phyloP scores from a whole-genome alignment of 2,888 invertebrate genomes.

The Lamellibrachia columna region DNA sequence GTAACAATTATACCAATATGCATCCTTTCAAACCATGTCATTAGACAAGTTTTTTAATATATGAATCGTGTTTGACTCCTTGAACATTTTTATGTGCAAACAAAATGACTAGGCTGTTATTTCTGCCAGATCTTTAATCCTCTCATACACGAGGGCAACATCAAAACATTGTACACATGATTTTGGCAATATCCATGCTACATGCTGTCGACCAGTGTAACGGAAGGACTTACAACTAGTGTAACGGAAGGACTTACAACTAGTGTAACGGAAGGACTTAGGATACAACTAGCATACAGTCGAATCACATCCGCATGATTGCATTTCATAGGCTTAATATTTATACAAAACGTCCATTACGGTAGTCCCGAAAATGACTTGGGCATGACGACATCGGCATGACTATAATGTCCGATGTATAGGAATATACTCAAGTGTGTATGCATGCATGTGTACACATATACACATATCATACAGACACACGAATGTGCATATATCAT shows the following conservation, averaged over 20 bases:
- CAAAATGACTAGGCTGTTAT: not conserved
- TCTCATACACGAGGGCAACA: not conserved
- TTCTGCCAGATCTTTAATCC: constrained; percentile 9
- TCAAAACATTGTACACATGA: constrained; percentile 14
- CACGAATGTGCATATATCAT: constrained; percentile 4
- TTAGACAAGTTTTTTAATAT: too few relatives aligned
- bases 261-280: not conserved
- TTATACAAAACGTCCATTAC: constrained; percentile 1
- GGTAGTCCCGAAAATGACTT: not conserved
- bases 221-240: not conserved
- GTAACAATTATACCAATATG: too few relatives aligned
- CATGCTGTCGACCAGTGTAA: not conserved
- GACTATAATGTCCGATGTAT: not conserved
- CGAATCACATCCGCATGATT: not conserved
- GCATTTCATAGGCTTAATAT: not conserved
- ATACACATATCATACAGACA: not conserved
- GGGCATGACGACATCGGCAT: not conserved
- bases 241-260: not conserved
- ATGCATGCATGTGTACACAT: not conserved
- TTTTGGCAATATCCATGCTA: constrained; percentile 4
- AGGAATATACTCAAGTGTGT: not conserved
- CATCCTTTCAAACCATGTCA: too few relatives aligned
- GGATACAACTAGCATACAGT: not conserved
- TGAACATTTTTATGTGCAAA: not conserved
- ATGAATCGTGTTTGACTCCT: too few relatives aligned